phyloP scores from a whole-genome alignment of 2,888 invertebrate species.

The Laspeyria flexula region DNA sequence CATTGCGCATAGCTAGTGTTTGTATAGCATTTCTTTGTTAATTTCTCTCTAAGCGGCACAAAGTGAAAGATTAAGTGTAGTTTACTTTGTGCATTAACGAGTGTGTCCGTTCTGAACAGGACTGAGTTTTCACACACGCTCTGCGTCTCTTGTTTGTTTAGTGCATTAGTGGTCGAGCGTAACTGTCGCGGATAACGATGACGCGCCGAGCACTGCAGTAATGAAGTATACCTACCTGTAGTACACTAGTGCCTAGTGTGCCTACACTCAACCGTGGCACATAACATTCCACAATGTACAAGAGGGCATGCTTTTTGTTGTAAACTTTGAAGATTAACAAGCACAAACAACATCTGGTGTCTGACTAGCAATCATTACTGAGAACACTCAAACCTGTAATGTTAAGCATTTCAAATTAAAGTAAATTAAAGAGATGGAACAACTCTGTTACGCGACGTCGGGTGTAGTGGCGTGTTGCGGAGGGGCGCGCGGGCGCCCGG shows the following conservation, averaged over 20 bases:
- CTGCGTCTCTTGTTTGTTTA: constrained; percentile 62
- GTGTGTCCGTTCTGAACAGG: constrained; percentile 71
- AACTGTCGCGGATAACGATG: constrained; percentile 67
- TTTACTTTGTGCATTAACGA: constrained; percentile 72
- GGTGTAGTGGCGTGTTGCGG: constrained; percentile 58
- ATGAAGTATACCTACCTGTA: constrained; percentile 33
- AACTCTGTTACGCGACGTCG: constrained; percentile 74
- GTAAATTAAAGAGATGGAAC: constrained; percentile 77
- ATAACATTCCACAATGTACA: constrained; percentile 31
- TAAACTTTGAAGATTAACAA: constrained; percentile 60
- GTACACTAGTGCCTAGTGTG: no score
- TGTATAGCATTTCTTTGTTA: constrained; percentile 72
- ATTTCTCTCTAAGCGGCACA: constrained; percentile 76
- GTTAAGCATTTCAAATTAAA: constrained; percentile 71
- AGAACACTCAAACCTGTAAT: constrained; percentile 61
- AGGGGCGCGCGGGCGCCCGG: constrained; percentile 41
- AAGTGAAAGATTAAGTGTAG: constrained; percentile 80
- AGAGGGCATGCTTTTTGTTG: constrained; percentile 36
- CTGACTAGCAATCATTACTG: constrained; percentile 62
- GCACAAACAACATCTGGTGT: constrained; percentile 43
- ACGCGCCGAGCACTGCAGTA: constrained; percentile 25
- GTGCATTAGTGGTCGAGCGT: constrained; percentile 67
- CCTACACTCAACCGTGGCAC: constrained; percentile 13
- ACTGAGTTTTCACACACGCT: constrained; percentile 77
- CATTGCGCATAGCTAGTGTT: constrained; percentile 61